Evolutionary conservation across 2,888 invertebrate genomes (phyloP), one percentile per base, ranked within the genome.

Genomic region (Galeopsomyia nigrocyanea): DNA sequence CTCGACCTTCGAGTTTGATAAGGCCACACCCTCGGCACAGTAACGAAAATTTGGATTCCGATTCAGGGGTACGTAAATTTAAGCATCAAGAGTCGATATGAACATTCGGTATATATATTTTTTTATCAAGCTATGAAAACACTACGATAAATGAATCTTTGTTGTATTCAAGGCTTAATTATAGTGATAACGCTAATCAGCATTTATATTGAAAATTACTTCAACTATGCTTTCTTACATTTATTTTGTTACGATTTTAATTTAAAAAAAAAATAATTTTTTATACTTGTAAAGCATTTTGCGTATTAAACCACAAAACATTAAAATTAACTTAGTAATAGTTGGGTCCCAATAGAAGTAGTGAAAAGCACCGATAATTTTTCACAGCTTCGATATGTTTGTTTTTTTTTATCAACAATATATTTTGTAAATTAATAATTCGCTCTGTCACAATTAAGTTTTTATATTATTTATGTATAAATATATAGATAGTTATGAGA

Each of bases 1-100:
- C 90, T 21, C 89, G 90, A 78, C 90, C 90, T 6, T 82, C 85
- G 2, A 86, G 85, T 75, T 82, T 86, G 17, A 81, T 86, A 50
- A 81, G 85, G 60, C 75, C 74, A 31, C 80, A 79, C 22, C 80
- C 82, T 31, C 82, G 85, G 56, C 82, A 82, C 55, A 84, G 82
- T 73, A 85, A 81, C 73, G 86, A 86, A 67, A 84, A 82, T 78
- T 75, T 81, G 77, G 86, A 86, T 77, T 76, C 76, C 55, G 85
- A 86, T 56, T 76, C 84, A 71, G 86, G 86, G 79, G 86, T 86
- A 78, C 83, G 85, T 83, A 76, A 68, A 56, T 63, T n/a, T 16
- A 68, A 72, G 61, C 57, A 57, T 31, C 58, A 68, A n/a, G 47
- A 56, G 65, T 21, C 31, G 6, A 63, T 46, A 0, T 50, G 53